A percentile compares a stretch with the other conserved stretches of the same genome.
These are phyloP conservation scores for Coelinius sp. DNA, from an alignment of 2,888 invertebrate species.

Conservation along the genomic window DNA sequence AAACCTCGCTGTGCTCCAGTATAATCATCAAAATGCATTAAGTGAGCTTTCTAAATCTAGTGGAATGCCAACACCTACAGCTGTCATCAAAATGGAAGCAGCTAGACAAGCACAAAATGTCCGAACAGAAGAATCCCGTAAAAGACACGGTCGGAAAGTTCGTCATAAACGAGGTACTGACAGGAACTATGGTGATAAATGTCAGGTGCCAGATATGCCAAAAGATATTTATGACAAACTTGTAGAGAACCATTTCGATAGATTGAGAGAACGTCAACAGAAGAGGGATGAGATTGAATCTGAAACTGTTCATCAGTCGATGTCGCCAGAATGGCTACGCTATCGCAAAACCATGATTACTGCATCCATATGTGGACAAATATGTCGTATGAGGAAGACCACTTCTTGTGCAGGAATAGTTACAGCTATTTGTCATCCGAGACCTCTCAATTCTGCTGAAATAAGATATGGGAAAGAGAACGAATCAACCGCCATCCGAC, in stretches of 20 bases:
- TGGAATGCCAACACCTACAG: background rate
- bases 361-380: background rate
- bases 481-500: conserved; percentile 35
- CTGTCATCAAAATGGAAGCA: background rate
- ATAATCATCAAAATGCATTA: background rate
- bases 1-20: background rate
- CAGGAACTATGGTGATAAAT: background rate
- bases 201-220: background rate
- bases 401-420: background rate
- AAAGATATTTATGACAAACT: background rate
- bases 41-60: background rate
- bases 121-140: background rate
- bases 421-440: conserved; percentile 27
- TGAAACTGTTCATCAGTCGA: background rate
- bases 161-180: background rate
- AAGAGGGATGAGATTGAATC: background rate
- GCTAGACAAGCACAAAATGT: background rate
- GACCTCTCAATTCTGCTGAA: conserved; percentile 34
- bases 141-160: background rate
- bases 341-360: background rate
- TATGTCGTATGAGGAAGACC: background rate
- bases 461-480: conserved; percentile 43
- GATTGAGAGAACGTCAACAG: background rate
- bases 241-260: background rate
- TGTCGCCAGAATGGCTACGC: background rate